Conservation (phyloP, 2,797 vertebrate genomes). For the Pachyuromys duprasi region DNA sequence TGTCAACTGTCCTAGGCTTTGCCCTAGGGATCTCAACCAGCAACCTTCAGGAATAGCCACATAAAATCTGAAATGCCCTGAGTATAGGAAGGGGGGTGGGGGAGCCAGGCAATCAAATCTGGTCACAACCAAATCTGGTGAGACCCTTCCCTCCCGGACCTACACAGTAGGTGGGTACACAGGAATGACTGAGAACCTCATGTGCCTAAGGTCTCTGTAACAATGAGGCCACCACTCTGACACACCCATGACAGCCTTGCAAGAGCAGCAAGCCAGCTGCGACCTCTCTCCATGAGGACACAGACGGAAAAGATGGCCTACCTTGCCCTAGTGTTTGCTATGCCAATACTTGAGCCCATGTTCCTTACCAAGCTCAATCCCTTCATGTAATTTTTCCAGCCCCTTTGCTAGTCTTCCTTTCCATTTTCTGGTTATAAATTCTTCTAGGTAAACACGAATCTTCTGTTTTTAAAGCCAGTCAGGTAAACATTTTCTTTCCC, state of each 20-base stretch:
- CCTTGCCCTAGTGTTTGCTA: background rate
- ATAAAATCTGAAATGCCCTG: background rate
- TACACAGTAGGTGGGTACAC: rapidly evolving
- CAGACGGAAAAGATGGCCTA: background rate
- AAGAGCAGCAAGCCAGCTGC: background rate
- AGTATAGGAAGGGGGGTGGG: background rate
- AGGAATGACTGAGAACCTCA: background rate
- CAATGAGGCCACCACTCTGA: background rate
- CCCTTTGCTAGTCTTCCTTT: background rate
- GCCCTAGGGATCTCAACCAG: background rate
- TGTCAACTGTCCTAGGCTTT: background rate
- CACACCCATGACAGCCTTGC: background rate
- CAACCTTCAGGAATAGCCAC: conserved; percentile 16
- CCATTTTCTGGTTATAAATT: background rate
- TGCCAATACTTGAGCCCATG: background rate
- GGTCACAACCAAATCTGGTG: background rate
- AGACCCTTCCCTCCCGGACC: background rate
- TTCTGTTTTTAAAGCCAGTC: conserved; percentile 23
- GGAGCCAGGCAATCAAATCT: background rate
- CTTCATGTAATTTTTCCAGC: background rate
- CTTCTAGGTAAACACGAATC: background rate
- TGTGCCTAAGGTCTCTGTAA: background rate
- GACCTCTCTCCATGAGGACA: background rate
- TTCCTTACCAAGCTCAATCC: background rate
- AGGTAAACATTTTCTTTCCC: background rate